These are phyloP conservation scores for Diplogasteroides magnus DNA, from an alignment of 1,140 invertebrate genomes.

Conservation along the genomic window DNA sequence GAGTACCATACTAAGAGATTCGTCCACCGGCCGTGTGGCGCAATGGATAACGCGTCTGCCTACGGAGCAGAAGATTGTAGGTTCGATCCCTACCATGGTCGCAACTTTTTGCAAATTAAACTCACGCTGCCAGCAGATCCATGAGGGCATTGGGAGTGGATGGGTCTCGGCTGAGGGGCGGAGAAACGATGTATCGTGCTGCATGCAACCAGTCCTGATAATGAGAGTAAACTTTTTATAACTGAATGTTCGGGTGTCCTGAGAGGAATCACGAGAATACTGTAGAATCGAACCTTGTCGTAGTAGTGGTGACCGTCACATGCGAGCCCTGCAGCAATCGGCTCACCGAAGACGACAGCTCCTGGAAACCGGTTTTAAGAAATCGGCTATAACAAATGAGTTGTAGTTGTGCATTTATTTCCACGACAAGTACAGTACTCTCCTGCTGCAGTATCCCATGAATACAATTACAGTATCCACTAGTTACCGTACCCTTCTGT, in stretches of 20 bases:
- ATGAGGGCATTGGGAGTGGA: slow-evolving; percentile 75
- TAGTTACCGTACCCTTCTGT: slow-evolving; percentile 63
- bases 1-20: no score
- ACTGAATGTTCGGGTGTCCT: no score
- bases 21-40: not conserved
- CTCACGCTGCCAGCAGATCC: slow-evolving; percentile 76
- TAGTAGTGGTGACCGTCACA: slow-evolving; percentile 71
- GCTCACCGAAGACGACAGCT: slow-evolving; percentile 77
- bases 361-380: no score
- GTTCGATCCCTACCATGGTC: slow-evolving; percentile 2
- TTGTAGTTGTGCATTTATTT: no score
- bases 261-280: not conserved
- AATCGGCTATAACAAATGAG: no score
- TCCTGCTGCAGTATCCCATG: no score
- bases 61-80: slow-evolving; percentile 1
- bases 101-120: slow-evolving; percentile 27
- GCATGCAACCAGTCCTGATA: slow-evolving; percentile 59
- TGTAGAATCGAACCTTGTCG: not conserved
- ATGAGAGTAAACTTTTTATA: no score
- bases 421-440: no score
- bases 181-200: slow-evolving; percentile 70
- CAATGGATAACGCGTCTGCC: slow-evolving; percentile 1
- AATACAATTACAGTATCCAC: no score
- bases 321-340: slow-evolving; percentile 78
- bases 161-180: slow-evolving; percentile 78